phyloP scores from a whole-genome alignment of 2,888 invertebrate genomes.

The Leptodirus hochenwartii region DNA sequence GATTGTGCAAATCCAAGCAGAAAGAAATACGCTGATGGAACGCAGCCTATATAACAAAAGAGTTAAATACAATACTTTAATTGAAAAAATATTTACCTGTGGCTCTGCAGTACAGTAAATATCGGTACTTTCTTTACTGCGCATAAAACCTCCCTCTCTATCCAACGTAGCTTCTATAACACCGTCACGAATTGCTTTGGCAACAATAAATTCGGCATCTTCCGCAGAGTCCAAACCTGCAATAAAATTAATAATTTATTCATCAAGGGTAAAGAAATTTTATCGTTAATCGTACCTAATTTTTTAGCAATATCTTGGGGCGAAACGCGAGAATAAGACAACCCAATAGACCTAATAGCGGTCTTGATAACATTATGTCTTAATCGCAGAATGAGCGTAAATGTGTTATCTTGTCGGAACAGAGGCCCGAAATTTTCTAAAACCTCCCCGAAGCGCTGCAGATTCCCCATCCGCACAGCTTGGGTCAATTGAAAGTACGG shows the following conservation, averaged over 20 bases:
- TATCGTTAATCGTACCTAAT: conserved; percentile 34
- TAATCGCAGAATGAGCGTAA: conserved; percentile 84
- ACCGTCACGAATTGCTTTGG: conserved; percentile 94
- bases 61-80: no score
- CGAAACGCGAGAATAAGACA: conserved; percentile 92
- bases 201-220: conserved; percentile 98
- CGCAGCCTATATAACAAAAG: no score
- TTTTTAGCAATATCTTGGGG: conserved; percentile 90
- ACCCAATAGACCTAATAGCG: conserved; percentile 86
- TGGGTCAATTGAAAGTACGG: conserved; percentile 97
- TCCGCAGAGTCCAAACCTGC: conserved; percentile 78
- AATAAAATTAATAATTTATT: no score
- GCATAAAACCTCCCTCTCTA: conserved; percentile 90
- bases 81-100: no score
- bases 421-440: conserved; percentile 78
- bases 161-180: conserved; percentile 96
- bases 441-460: conserved; percentile 86
- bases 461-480: conserved; percentile 86
- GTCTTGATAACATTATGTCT: conserved; percentile 99
- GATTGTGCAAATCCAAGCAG: conserved; percentile 94
- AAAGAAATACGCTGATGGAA: conserved; percentile 96
- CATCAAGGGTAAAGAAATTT: no score
- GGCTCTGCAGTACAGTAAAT: conserved; percentile 95
- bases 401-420: conserved; percentile 88
- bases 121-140: conserved; percentile 93